Evolutionary conservation across 2,888 invertebrate species (phyloP), one percentile per base, ranked within the genome.

Genomic region (Cephalotes varians): DNA sequence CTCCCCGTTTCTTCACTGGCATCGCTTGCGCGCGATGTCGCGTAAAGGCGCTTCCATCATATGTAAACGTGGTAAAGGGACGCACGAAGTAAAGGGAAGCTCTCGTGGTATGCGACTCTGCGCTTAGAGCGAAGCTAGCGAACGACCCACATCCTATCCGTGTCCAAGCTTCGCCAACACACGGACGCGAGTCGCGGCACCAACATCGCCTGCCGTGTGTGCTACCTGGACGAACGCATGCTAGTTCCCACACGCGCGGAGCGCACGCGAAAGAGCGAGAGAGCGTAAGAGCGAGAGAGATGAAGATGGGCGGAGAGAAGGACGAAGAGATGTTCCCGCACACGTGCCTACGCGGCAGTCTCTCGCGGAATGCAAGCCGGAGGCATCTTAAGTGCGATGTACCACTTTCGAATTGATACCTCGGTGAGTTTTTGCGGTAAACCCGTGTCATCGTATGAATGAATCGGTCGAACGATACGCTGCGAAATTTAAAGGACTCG

Each of bases 331-430:
- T 65, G 62, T 54, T 62, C 80, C 83, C 84, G 81, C 84, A 86
- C 90, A 86, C 90, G 90, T 88, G 89, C 88, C 86, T 86, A 71
- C 81, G 79, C 85, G 86, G 86, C 85, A 89, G 89, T 77, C 86
- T 82, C 88, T 89, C 84, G 86, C 85, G 89, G 90, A 91, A 91
- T 90, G 90, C 87, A 85, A 90, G 89, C 89, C 90, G 86, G 89
- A 89, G 92, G 90, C 92, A 89, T 92, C 91, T 91, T 86, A 89
- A 89, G 90, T 88, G 86, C 90, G 90, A 91, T 90, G 92, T 91
- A 91, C 92, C 92, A 91, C 92, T 92, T 92, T 92, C 92, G 88
- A 92, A 92, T 91, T 89, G 92, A 89, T 91, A 91, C 86, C 88
- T 88, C 85, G 86, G 40, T 25, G 82, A 83, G 83, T 88, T 91